Conservation (phyloP, 2,113 vertebrate species). For the Picathartes gymnocephalus region DNA sequence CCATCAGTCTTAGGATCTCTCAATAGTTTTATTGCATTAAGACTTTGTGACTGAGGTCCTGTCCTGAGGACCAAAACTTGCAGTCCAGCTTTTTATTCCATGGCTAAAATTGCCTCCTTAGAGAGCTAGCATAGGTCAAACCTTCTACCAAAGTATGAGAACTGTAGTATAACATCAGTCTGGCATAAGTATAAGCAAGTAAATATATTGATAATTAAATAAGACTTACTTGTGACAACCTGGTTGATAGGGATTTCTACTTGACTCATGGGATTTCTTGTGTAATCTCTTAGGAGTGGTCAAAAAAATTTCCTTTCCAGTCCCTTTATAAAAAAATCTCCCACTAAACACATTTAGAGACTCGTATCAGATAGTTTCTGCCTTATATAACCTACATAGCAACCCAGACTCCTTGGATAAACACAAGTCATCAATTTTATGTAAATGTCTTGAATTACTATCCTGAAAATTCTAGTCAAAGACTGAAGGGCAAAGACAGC, state of each 20-base stretch:
- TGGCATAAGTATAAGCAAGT: not conserved
- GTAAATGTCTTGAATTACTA: not conserved
- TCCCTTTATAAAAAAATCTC: not conserved
- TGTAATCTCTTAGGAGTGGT: not conserved
- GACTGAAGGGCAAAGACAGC: not conserved
- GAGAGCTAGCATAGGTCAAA: not conserved
- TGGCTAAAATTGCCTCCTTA: not conserved
- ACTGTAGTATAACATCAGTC: not conserved
- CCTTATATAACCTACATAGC: not conserved
- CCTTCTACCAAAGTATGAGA: not conserved
- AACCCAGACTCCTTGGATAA: not conserved
- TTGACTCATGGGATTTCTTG: not conserved
- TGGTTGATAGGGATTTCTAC: not conserved
- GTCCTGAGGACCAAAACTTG: not conserved
- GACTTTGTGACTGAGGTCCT: not conserved
- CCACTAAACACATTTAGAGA: not conserved
- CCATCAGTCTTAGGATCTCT: not conserved
- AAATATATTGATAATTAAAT: not conserved
- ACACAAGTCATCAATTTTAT: not conserved
- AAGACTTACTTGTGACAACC: not conserved
- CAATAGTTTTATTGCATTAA: not conserved
- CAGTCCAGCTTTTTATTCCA: not conserved
- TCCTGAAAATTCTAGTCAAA: not conserved
- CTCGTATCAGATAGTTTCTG: not conserved
- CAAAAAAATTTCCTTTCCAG: not conserved